phyloP scores from a whole-genome alignment of 2,797 vertebrate genomes.

The Oreonectes daqikongensis region DNA sequence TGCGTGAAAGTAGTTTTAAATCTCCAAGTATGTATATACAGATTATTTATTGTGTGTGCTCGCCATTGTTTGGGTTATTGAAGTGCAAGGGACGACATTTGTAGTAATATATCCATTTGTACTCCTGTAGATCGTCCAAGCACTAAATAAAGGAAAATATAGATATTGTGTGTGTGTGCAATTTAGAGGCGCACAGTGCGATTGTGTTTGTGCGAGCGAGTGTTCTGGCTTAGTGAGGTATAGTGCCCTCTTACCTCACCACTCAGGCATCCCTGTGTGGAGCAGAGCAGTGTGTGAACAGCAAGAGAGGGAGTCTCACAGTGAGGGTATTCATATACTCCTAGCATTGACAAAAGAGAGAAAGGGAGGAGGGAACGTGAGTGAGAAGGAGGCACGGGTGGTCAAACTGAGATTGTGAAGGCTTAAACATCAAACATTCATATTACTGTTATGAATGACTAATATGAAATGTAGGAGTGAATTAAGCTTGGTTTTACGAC shows the following conservation, averaged over 20 bases:
- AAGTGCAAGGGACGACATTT: conserved; percentile 36
- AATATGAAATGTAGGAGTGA: conserved; percentile 34
- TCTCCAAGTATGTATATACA: conserved; percentile 62
- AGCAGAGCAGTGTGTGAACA: conserved; percentile 64
- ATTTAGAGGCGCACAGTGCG: conserved; percentile 30
- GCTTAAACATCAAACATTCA: conserved; percentile 50
- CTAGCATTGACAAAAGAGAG: conserved; percentile 43
- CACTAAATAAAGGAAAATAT: background rate
- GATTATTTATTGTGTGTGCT: conserved; percentile 24
- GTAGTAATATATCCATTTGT: background rate
- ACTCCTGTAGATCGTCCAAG: background rate
- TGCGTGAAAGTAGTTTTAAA: conserved; percentile 40
- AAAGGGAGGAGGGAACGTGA: conserved; percentile 63
- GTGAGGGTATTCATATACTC: conserved; percentile 79
- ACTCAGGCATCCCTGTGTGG: conserved; percentile 77
- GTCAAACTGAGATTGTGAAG: conserved; percentile 55
- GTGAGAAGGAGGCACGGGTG: conserved; percentile 62
- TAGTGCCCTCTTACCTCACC: conserved; percentile 79
- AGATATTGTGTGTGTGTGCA: background rate
- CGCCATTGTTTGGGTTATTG: conserved; percentile 18
- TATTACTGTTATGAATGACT: conserved; percentile 46
- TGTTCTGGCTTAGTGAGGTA: conserved; percentile 59
- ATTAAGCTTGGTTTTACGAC: conserved; percentile 31
- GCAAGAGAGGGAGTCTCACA: conserved; percentile 79
- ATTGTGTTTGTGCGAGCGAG: conserved; percentile 49